Base-by-base conservation (phyloP, 2,888 invertebrate genomes). In the Pollenia angustigena region DNA sequence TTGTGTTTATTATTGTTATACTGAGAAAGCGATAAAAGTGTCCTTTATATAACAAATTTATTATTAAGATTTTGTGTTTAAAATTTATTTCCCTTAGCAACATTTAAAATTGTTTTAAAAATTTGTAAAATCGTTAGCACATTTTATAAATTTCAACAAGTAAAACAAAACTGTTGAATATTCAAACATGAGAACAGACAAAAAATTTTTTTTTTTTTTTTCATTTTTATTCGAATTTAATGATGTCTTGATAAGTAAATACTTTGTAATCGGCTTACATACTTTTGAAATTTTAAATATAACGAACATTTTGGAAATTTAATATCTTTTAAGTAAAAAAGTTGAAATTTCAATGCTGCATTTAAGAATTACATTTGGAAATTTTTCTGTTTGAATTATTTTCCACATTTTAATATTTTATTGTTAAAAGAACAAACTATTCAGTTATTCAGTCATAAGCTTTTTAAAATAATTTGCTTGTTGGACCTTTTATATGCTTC, bases 281-380 rank as follows among this genome's bases (percentile, higher is more conserved):
- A 56, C 18, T 56, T 18, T 56, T 23, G 18, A 7, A 7, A 3
- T 10, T 18, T 64, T 64, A 2, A 18, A 18, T 64, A 32, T 48
- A 32, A 66, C 10, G 8, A n/a, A 44, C 4, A 76, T 54, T 76
- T 68, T 66, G 81, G 81, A 48, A 48, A 81, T 72, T 64, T 23
- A 72, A 72, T 81, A 72, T 46, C 40, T 12, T 71, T 54, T 32
- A 44, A 44, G 9, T 32, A 18, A 56, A 64, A 66, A 50, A n/a
- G 7, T 11, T 14, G 10, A n/a, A 40, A 18, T 18, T 72, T 64
- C 62, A 72, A 48, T 72, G 64, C n/a, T 48, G 66, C 64, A 14
- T 48, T 74, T 72, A 42, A 12, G 32, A 8, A 52, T 68, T 50
- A n/a, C 32, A 32, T 14, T 8, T 14, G n/a, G 16, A 44, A 23